Evolutionary conservation across 2,888 invertebrate species (phyloP), one percentile per base, ranked within the genome.

Genomic region (Polyommatus icarus): DNA sequence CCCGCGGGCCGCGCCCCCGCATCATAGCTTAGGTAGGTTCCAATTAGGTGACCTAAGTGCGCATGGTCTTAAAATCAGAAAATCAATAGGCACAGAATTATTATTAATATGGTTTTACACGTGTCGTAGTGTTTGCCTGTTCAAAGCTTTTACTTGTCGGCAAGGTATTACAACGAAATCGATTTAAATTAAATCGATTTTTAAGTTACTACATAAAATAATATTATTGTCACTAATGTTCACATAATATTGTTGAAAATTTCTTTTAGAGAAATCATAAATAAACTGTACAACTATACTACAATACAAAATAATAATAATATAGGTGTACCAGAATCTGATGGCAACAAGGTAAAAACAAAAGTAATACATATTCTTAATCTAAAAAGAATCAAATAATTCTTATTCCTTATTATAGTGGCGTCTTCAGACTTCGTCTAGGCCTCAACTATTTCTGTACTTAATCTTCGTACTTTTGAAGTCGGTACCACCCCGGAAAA

Each of bases 31-130:
- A 8, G 10, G 8, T 46, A 40, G 50, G 12, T 50, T 50, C 50
- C 12, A 50, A 3, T 15, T 50, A 50, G 50, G 15, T 50, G 50
- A 86, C 67, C 67, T 29, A 5, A 67, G 5, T 67, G 67, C 67
- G 67, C 67, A 67, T 67, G 67, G 29, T 67, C 29, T 29, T 0
- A 29, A 10, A 24, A 24, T 24, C 67, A 67, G 15, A 67, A 67
- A 67, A 67, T 67, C 67, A 67, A 67, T 67, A 50, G 15, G 15
- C 4, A 15, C 50, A 50, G 15, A 67, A 24, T 29, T 20, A n/a
- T 20, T 20, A n/a, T 20, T 67, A 67, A 5, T 20, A 67, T 5
- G 15, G 29, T 20, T 67, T 67, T 67, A 67, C 5, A 20, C 24
- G 3, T 15, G 29, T 67, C 12, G 67, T 12, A 24, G 29, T 67